Base-by-base conservation (phyloP, 1,140 invertebrate species). In the Drosophila varians region DNA sequence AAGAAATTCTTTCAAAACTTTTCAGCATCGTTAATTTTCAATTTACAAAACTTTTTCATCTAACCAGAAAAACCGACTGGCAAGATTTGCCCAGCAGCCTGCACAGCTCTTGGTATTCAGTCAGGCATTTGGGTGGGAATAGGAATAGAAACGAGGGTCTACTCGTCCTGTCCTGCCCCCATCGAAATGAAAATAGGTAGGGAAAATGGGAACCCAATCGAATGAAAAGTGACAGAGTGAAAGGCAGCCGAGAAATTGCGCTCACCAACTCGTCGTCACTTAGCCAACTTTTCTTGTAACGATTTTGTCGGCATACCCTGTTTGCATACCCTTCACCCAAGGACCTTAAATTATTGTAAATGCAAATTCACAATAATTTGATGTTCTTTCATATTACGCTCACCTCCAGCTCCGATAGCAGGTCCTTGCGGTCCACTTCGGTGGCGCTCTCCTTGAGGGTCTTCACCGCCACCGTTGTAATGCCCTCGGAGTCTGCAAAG, bases 361-460 rank as follows among this genome's bases (percentile, higher is more conserved):
- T 64, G 60, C 60, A 61, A 61, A 64, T 64, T 61, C 38, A 18
- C 45, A 18, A 65, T 38, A 19, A 34, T 26, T 34, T 28, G 23
- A 7, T 25, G 38, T 25, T 51, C 28, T 28, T 43, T 28, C 11
- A 4, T 9, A 6, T 31, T 11, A 28, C 11, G 26, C 82, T 80
- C 69, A 91, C 90, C 86, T 96, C 94, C 11, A 99, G 91, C 83
- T 98, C 97, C 36, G 96, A 96, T 0, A 96, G 89, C 12, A 99
- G 93, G 91, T 99, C 98, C 21, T 95, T 93, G 73, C 95, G 94
- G 88, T 99, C 98, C 62, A 96, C 94, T 79, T 98, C 97, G 5
- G 94, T 96, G 0, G 97, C 97, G 87, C 97, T 97, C 90, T 98
- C 97, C 92, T 98, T 98, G 0, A 98, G 91, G 0, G 97, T 98